Conservation (phyloP, 2,797 vertebrate genomes). For the Sandelia bainsii region DNA sequence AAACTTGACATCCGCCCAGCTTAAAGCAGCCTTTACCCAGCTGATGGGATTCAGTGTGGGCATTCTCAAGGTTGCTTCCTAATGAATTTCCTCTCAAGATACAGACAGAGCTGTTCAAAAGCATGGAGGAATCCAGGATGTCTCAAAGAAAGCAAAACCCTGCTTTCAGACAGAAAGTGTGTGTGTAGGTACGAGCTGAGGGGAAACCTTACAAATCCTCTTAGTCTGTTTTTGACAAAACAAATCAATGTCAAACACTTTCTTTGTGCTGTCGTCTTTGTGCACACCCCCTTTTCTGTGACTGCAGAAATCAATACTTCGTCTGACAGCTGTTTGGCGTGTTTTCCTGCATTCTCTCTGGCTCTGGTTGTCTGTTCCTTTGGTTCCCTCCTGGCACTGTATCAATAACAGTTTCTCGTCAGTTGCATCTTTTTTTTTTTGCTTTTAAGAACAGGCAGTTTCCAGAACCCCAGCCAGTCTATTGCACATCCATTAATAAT, state of each 20-base stretch:
- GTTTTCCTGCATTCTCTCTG: slow-evolving; percentile 40
- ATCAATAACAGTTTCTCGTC: slow-evolving; percentile 63
- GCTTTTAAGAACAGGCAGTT: slow-evolving; percentile 55
- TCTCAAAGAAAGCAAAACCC: slow-evolving; percentile 41
- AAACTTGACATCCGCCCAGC: slow-evolving; percentile 72
- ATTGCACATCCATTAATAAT: slow-evolving; percentile 59
- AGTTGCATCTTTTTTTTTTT: slow-evolving; percentile 38
- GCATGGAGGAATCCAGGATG: slow-evolving; percentile 39
- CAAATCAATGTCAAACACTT: slow-evolving; percentile 69
- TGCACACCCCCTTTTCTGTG: slow-evolving; percentile 9
- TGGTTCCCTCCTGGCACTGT: slow-evolving; percentile 41
- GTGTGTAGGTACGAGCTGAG: slow-evolving; percentile 38
- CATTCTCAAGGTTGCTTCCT: slow-evolving; percentile 57
- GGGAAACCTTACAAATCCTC: slow-evolving; percentile 67
- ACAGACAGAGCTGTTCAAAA: slow-evolving; percentile 55
- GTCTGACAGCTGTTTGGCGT: slow-evolving; percentile 60
- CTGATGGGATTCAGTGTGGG: slow-evolving; percentile 68
- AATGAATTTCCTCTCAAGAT: slow-evolving; percentile 71
- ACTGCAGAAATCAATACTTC: slow-evolving; percentile 54
- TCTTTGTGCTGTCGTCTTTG: slow-evolving; percentile 12
- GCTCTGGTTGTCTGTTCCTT: slow-evolving; percentile 30
- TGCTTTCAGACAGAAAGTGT: slow-evolving; percentile 28
- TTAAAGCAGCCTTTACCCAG: slow-evolving; percentile 57
- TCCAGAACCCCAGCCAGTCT: slow-evolving; percentile 45
- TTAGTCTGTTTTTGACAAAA: slow-evolving; percentile 60